These are phyloP conservation scores for Porites divaricata DNA, from an alignment of 92 coral and sea anemone species.

Conservation along the genomic window DNA sequence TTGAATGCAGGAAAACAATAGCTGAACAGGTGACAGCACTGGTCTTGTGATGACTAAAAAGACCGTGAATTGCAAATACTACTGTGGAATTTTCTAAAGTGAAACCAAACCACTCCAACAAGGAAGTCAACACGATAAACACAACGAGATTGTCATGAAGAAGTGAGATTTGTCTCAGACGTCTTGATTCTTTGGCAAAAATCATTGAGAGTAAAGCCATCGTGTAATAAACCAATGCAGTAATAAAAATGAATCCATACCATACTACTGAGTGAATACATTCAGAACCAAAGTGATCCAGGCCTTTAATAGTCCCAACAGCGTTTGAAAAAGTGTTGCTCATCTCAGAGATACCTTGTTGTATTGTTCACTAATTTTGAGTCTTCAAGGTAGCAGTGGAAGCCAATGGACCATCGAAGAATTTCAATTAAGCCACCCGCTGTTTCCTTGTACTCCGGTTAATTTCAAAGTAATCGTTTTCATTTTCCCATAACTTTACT, in stretches of 20 bases:
- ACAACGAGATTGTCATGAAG: conserved; percentile 31
- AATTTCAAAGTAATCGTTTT: background rate
- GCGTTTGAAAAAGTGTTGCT: background rate
- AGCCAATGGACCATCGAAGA: background rate
- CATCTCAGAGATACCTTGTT: background rate
- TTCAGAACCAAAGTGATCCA: background rate
- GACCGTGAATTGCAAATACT: background rate
- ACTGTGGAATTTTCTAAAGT: background rate
- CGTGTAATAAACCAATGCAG: conserved; percentile 18
- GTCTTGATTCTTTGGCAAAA: conserved; percentile 32
- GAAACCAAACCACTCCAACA: conserved; percentile 6
- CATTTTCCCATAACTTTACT: background rate
- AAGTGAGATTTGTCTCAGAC: conserved; percentile 23
- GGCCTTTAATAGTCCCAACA: background rate
- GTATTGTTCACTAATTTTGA: background rate
- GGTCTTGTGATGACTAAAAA: background rate
- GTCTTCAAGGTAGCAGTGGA: background rate
- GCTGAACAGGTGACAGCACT: conserved; percentile 5
- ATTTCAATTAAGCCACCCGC: conserved; percentile 6
- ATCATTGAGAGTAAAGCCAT: conserved; percentile 34
- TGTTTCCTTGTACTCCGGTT: background rate
- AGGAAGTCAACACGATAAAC: conserved; percentile 18
- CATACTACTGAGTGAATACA: conserved; percentile 7
- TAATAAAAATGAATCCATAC: conserved; percentile 16
- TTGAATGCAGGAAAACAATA: conserved; percentile 18